Evolutionary conservation across 2,888 invertebrate species (phyloP).

Genomic region (Trichopria drosophilae): DNA sequence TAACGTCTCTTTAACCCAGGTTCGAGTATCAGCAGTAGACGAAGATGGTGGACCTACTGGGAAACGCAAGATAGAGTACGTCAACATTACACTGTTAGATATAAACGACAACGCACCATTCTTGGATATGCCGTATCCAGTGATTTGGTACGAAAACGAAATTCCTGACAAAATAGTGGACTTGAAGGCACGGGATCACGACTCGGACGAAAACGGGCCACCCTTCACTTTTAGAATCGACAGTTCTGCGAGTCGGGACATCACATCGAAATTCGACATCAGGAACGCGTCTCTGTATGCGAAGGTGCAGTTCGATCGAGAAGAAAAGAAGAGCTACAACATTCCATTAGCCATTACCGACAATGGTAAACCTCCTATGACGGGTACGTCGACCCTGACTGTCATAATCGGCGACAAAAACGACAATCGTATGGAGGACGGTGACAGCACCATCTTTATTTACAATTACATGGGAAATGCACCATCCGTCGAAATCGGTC

Average conservation of each 20-base stretch:
- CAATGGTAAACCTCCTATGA: conserved; percentile 72
- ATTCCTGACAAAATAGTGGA: conserved; percentile 67
- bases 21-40: conserved; percentile 76
- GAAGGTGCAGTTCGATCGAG: conserved; percentile 79
- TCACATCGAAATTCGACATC: conserved; percentile 73
- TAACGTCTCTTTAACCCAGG: too few relatives aligned
- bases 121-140: conserved; percentile 77
- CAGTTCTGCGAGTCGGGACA: conserved; percentile 65
- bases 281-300: conserved; percentile 72
- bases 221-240: conserved; percentile 79
- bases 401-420: conserved; percentile 94
- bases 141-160: conserved; percentile 83
- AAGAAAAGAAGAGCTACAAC: conserved; percentile 81
- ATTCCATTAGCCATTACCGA: conserved; percentile 90
- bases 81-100: conserved; percentile 69
- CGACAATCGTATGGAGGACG: conserved; percentile 87
- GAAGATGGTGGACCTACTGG: conserved; percentile 68
- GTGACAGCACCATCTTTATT: conserved; percentile 87
- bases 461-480: conserved; percentile 90
- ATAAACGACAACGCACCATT: conserved; percentile 95
- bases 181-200: conserved; percentile 78
- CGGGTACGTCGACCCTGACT: conserved; percentile 80
- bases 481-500: conserved; percentile 82
- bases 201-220: conserved; percentile 80
- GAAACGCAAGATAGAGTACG: conserved; percentile 67